phyloP scores from a whole-genome alignment of 2,113 vertebrate species.

The Dicrurus megarhynchus region DNA sequence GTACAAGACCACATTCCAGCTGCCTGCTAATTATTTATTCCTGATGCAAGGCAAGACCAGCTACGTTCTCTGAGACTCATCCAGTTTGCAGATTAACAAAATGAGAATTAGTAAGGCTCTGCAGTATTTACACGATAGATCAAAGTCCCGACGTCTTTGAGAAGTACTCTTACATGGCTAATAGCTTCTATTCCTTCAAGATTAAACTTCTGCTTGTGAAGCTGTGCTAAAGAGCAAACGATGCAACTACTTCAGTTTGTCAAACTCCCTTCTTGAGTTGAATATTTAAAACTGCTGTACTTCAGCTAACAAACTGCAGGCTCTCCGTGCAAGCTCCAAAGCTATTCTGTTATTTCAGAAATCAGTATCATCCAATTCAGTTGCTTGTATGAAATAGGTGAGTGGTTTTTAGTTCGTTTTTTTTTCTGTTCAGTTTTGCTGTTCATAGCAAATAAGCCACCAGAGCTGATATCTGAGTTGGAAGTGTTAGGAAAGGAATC shows the following conservation, averaged over 20 bases:
- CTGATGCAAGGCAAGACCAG: neutral
- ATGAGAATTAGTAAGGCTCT: constrained; percentile 52
- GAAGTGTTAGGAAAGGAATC: neutral
- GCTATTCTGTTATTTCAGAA: neutral
- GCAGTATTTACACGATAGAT: constrained; percentile 52
- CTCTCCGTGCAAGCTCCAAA: neutral
- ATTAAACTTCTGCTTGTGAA: constrained; percentile 50
- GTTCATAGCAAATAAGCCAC: neutral
- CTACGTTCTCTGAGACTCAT: neutral
- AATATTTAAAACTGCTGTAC: neutral
- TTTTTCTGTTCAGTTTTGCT: neutral
- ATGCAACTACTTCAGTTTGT: constrained; percentile 47
- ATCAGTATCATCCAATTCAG: neutral
- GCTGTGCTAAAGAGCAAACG: constrained; percentile 28
- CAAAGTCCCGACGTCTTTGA: constrained; percentile 36
- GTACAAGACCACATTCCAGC: neutral
- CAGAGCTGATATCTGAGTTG: neutral
- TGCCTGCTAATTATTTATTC: neutral
- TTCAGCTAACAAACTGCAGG: neutral
- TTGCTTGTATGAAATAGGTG: neutral
- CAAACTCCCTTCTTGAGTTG: constrained; percentile 8
- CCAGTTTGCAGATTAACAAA: constrained; percentile 58
- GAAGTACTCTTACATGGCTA: constrained; percentile 44
- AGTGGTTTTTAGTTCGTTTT: neutral
- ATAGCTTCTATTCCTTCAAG: constrained; percentile 48